Evolutionary conservation across 2,888 invertebrate genomes (phyloP).

Genomic region (Hemicrepidius hirtus): DNA sequence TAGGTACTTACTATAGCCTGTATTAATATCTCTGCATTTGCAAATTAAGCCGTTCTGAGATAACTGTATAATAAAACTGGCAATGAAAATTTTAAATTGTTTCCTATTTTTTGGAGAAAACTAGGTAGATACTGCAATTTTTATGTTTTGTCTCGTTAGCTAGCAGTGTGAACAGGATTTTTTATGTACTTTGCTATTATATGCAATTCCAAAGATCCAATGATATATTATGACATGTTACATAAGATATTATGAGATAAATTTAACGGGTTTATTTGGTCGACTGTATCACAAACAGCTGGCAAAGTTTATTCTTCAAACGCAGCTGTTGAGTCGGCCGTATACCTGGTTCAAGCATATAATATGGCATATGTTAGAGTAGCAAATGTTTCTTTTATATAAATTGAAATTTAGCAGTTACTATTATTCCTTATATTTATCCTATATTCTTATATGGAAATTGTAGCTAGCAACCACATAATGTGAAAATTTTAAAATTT

Average conservation of each 20-base stretch:
- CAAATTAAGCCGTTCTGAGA: no score
- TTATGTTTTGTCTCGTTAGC: no score
- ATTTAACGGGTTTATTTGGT: conserved; percentile 54
- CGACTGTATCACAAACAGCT: conserved; percentile 69
- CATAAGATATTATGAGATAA: conserved; percentile 45
- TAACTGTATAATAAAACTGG: no score
- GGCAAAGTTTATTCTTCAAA: conserved; percentile 72
- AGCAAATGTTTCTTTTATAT: conserved; percentile 58
- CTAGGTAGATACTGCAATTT: no score
- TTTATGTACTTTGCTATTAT: conserved; percentile 70
- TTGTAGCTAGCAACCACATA: no score
- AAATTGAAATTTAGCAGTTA: conserved; percentile 38
- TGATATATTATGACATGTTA: conserved; percentile 31
- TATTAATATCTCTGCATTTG: no score
- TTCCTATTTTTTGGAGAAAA: no score
- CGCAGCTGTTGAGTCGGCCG: conserved; percentile 70
- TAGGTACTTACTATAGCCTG: no score
- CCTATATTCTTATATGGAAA: neutral
- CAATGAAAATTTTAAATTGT: no score
- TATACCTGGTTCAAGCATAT: conserved; percentile 64
- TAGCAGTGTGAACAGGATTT: conserved; percentile 63
- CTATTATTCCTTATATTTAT: no score
- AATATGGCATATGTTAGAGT: conserved; percentile 66
- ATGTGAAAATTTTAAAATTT: no score
- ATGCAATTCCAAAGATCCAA: conserved; percentile 59